Base-by-base conservation (phyloP, 2,797 vertebrate genomes). In the Crenichthys baileyi region DNA sequence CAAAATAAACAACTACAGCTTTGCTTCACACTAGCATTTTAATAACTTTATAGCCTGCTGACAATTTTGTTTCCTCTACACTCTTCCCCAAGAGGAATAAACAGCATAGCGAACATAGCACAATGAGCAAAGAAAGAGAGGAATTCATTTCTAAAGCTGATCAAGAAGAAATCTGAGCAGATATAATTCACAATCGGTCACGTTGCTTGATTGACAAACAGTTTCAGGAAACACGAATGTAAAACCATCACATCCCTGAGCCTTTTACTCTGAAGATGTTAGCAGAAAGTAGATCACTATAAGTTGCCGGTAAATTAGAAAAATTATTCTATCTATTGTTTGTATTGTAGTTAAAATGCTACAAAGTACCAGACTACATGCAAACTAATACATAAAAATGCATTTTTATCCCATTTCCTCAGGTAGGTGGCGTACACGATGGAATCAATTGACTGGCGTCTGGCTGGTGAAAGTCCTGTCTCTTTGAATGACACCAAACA, bases 51-150 rank as follows among this genome's bases (percentile, higher is more conserved):
- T n/a, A 73, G 61, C 56, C 81, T 77, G 83, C 75, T 88, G 70
- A 80, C 77, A 61, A 88, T 88, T 85, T 85, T 63, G 91, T 93
- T 90, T 92, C 78, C 81, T 89, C 70, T 85, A 86, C 80, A 44
- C 70, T 83, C 65, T 74, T 65, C 80, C 82, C 81, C 82, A 18
- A 77, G 88, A 91, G 86, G 91, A 90, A 89, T 92, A 85, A 90
- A 80, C 79, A 85, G 78, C 18, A 82, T 16, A 60, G 76, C 73
- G 82, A 77, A 73, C 31, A 20, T 1, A 55, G 60, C 79, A 26
- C 31, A 74, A 76, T 31, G 31, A 31, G 31, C 29, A 46, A 36
- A 75, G 26, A 65, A 70, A 75, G 80, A 53, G 41, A 79, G 29
- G n/a, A 73, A 20, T 7, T 74, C 56, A 73, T 70, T 76, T 53